Evolutionary conservation across 2,113 vertebrate genomes (phyloP), one percentile per base, ranked within the genome.

Genomic region (Neodon shergylaensis): DNA sequence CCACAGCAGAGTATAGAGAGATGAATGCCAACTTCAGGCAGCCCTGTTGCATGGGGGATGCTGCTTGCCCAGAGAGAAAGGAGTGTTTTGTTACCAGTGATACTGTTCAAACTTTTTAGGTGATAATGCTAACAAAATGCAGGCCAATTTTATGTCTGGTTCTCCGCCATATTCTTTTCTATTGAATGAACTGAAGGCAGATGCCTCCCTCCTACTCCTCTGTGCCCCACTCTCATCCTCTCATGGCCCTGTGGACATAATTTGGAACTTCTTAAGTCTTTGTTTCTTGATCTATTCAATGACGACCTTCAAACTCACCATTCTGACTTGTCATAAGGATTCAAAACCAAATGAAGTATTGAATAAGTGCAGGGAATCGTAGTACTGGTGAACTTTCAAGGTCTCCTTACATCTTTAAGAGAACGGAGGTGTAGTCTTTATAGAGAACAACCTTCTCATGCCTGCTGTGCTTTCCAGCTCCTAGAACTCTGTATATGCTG

Each of bases 41-140:
- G 70, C 86, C 36, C 39, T 36, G 5, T 58, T 63, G 33, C 78
- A 31, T 14, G 5, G 5, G 42, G 6, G 9, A 42, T 83, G 3
- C 8, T 8, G 24, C 28, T 24, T n/a, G 3, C 83, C 7, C 14
- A 49, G 33, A 68, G 87, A 16, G 49, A 17, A 39, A 66, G 72
- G 9, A 26, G 19, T 63, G 52, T 44, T 61, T 77, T 47, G 61
- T 77, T 74, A 78, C 61, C 66, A 74, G 0, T 66, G 8, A 78
- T 47, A 91, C 24, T 54, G 31, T 74, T 91, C 88, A 81, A 81
- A 95, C 84, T 39, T 86, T 61, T 72, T 66, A 72, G 61, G 14
- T 85, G 36, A 83, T 21, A 54, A 72, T 22, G 44, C 70, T 81
- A 92, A 79, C 33, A 81, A 63, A 90, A 77, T 44, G 16, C 31